Evolutionary conservation across 2,797 vertebrate genomes (phyloP).

Genomic region (Poecilia wingei): DNA sequence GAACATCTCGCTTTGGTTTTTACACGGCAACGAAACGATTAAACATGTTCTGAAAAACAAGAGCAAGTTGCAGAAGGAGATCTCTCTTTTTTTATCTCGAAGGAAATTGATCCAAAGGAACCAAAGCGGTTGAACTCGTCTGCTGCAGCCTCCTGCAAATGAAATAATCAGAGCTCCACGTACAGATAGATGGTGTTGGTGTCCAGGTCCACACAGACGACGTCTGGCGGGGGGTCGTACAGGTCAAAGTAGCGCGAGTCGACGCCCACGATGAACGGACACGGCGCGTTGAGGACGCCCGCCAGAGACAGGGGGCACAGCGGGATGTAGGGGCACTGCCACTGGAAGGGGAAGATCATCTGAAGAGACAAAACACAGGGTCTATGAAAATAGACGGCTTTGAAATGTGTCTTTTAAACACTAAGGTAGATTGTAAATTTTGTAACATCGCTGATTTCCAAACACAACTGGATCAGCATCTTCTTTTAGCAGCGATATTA

Average conservation of each 20-base stretch:
- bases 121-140: not conserved
- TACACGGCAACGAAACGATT: too few relatives aligned
- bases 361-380: slow-evolving; percentile 63
- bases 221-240: slow-evolving; percentile 95
- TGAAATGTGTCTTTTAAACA: not conserved
- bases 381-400: not conserved
- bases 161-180: slow-evolving; percentile 45
- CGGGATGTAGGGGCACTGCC: slow-evolving; percentile 98
- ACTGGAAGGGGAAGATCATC: slow-evolving; percentile 99
- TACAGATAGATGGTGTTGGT: slow-evolving; percentile 98
- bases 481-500: not conserved
- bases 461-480: not conserved
- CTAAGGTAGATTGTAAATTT: not conserved
- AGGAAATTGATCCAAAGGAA: not conserved
- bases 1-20: not conserved
- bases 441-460: not conserved
- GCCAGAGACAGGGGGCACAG: slow-evolving; percentile 95
- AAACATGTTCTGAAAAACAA: too few relatives aligned
- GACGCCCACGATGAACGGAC: slow-evolving; percentile 96
- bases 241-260: slow-evolving; percentile 99
- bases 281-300: slow-evolving; percentile 92
- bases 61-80: too few relatives aligned
- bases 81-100: too few relatives aligned
- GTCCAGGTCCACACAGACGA: slow-evolving; percentile 98
- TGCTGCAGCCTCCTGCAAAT: not conserved